Conservation (phyloP, 2,113 vertebrate genomes). For the Paraplagusia blochii region DNA sequence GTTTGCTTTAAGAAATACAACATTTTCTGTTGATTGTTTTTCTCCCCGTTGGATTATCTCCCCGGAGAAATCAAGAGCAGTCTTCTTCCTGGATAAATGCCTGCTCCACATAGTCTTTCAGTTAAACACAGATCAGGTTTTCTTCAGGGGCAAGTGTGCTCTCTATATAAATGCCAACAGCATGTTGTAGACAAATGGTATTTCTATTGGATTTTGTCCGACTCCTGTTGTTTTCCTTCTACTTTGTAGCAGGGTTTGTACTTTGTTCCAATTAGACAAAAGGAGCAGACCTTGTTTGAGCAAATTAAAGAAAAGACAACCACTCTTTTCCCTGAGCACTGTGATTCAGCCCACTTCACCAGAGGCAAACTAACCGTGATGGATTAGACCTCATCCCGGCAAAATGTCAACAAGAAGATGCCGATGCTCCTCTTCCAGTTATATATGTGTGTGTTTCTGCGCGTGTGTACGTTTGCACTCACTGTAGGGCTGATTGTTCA, state of each 20-base stretch:
- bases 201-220: conserved; percentile 64
- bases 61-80: not conserved
- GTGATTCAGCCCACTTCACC: conserved; percentile 65
- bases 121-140: conserved; percentile 3
- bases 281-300: conserved; percentile 63
- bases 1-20: too few relatives aligned
- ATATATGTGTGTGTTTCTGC: conserved; percentile 25
- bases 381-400: conserved; percentile 67
- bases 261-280: conserved; percentile 70
- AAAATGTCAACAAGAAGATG: conserved; percentile 72
- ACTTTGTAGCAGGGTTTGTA: conserved; percentile 62
- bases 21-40: too few relatives aligned
- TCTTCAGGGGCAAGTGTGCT: conserved; percentile 11
- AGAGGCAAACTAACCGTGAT: conserved; percentile 66
- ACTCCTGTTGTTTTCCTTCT: conserved; percentile 34
- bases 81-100: not conserved
- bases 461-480: too few relatives aligned
- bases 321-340: conserved; percentile 5
- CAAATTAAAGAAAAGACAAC: conserved; percentile 52
- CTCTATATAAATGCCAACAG: conserved; percentile 20
- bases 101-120: not conserved
- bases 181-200: conserved; percentile 30
- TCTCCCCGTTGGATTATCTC: too few relatives aligned
- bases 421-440: conserved; percentile 21
- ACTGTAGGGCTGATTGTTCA: too few relatives aligned